Conservation (phyloP, 2,113 vertebrate species). For the Heteronetta atricapilla region DNA sequence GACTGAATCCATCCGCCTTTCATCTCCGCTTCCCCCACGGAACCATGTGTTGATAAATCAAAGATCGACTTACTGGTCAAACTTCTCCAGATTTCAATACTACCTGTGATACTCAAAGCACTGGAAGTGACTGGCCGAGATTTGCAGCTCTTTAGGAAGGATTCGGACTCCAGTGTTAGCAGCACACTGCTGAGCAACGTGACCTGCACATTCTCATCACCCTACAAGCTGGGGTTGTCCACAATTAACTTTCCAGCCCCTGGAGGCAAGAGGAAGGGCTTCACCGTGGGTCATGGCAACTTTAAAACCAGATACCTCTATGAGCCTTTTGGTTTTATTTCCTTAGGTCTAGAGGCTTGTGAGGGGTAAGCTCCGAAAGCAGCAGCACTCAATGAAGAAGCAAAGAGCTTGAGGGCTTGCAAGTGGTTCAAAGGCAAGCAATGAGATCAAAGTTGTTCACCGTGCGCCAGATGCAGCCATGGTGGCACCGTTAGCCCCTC, state of each 20-base stretch:
- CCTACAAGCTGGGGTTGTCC: neutral
- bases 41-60: neutral
- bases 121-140: neutral
- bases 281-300: neutral
- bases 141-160: neutral
- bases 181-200: neutral
- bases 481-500: neutral
- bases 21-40: neutral
- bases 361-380: neutral
- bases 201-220: neutral
- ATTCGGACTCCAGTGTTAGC: neutral
- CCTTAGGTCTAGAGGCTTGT: neutral
- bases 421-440: neutral
- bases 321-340: neutral
- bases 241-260: neutral
- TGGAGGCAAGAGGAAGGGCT: neutral
- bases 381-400: neutral
- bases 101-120: neutral
- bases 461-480: neutral
- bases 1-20: neutral
- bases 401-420: neutral
- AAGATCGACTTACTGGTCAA: neutral
- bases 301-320: neutral
- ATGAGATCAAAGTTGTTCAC: neutral
- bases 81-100: neutral